Evolutionary conservation across 1,140 invertebrate species (phyloP).

Genomic region (Linepithema humile): DNA sequence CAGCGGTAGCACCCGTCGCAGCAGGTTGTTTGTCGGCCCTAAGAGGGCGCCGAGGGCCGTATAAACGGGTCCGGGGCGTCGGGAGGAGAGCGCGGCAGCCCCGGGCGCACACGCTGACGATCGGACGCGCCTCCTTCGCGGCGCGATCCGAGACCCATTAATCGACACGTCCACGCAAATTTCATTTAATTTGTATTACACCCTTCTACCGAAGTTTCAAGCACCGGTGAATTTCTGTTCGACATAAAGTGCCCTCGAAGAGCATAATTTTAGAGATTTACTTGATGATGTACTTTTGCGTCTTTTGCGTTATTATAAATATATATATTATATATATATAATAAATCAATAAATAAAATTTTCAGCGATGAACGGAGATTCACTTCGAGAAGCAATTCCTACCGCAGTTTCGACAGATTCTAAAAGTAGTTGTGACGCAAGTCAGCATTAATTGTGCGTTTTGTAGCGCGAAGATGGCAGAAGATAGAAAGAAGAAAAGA

Average conservation of each 20-base stretch:
- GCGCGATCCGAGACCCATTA: constrained; percentile 9
- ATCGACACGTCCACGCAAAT: constrained; percentile 22
- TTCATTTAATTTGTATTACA: not conserved
- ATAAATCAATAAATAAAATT: not conserved
- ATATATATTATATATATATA: not conserved
- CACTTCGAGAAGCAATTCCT: too few relatives aligned
- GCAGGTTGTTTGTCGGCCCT: constrained; percentile 77
- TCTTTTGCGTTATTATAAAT: not conserved
- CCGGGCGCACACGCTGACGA: not conserved
- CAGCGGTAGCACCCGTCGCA: constrained; percentile 56
- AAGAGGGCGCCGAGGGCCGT: constrained; percentile 61
- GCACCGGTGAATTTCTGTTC: not conserved
- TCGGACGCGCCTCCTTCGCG: constrained; percentile 1
- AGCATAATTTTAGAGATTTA: not conserved
- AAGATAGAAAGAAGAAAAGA: not conserved
- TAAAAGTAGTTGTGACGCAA: constrained; percentile 45
- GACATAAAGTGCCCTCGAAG: not conserved
- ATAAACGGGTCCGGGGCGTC: constrained; percentile 21
- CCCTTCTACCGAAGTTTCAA: not conserved
- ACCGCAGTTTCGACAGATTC: too few relatives aligned
- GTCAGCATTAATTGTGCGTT: constrained; percentile 66
- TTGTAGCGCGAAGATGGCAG: constrained; percentile 42
- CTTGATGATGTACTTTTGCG: not conserved
- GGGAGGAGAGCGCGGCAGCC: not conserved
- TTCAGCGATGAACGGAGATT: not conserved